Base-by-base conservation (phyloP, 2,113 vertebrate species). In the Gymnogyps californianus region DNA sequence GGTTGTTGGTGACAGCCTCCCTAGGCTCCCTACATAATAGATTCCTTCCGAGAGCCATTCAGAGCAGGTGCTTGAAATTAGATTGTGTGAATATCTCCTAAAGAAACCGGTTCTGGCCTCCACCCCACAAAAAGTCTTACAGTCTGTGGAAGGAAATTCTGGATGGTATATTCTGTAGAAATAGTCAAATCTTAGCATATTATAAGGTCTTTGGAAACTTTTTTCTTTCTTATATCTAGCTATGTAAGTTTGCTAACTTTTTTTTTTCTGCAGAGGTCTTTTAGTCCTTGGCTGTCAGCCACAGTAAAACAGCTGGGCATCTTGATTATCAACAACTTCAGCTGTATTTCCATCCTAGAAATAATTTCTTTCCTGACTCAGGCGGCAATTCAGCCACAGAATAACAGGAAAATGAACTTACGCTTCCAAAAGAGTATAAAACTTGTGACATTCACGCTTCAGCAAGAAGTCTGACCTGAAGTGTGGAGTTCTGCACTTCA, bases 271-370 rank as follows among this genome's bases (percentile, higher is more conserved):
- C 31, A 72, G 57, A 89, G 20, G 19, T 90, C 42, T 83, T 90
- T 90, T 11, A 87, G 64, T 86, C 54, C 58, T 90, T 97, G 90
- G 85, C 93, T 89, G 64, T 32, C 64, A 58, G 87, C 79, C 92
- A 96, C 38, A 10, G 36, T 54, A 58, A 71, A 96, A 83, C 78
- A 96, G 86, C 67, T 95, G 94, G 95, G 89, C 59, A 71, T 93
- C 91, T 93, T 92, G 64, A 90, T 93, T 92, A 83, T 96, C 91
- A 95, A 86, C 71, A 93, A 46, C 86, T 96, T 95, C 95, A 92
- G 62, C 76, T 88, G 62, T 57, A 95, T 90, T 96, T 96, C 93
- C 93, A 95, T 81, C 93, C 89, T 95, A 89, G 91, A 89, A 92
- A 95, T 91, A 74, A 90, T 93, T 86, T 86, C 46, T 96, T 90